Evolutionary conservation across 2,888 invertebrate genomes (phyloP).

Genomic region (Nycteola revayana): DNA sequence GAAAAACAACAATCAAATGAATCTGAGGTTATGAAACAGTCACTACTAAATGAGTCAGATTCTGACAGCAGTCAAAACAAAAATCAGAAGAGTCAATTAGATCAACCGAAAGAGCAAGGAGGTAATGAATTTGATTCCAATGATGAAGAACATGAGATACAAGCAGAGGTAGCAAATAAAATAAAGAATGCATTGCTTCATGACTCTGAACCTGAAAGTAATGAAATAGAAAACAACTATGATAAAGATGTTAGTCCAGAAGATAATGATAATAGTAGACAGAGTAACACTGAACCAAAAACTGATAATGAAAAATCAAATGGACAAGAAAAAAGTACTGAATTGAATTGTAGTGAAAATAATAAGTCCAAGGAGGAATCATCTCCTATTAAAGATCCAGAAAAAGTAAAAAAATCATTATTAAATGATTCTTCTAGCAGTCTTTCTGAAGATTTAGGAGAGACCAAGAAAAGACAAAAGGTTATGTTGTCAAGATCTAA

Average conservation of each 20-base stretch:
- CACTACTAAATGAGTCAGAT: slow-evolving; percentile 21
- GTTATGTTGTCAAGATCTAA: slow-evolving; percentile 36
- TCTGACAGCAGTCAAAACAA: slow-evolving; percentile 3
- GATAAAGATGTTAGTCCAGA: not conserved
- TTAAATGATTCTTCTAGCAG: slow-evolving; percentile 38
- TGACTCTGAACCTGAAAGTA: slow-evolving; percentile 14
- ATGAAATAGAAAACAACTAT: not conserved
- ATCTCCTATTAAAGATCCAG: slow-evolving; percentile 6
- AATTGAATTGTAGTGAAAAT: not conserved
- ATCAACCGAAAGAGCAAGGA: not conserved
- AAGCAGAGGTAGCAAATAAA: slow-evolving; percentile 11
- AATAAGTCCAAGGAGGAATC: not conserved
- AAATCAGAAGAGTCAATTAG: not conserved
- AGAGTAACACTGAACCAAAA: slow-evolving; percentile 1
- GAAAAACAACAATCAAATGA: slow-evolving; percentile 2
- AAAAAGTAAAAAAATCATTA: slow-evolving; percentile 31
- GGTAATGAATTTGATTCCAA: not conserved
- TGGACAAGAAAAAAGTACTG: too few relatives aligned
- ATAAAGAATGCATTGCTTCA: slow-evolving; percentile 28
- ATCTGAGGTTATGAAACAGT: slow-evolving; percentile 12
- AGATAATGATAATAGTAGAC: not conserved
- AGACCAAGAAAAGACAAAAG: slow-evolving; percentile 30
- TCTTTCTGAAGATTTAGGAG: slow-evolving; percentile 23
- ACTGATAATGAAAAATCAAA: not conserved
- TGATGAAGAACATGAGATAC: slow-evolving; percentile 2